phyloP scores from a whole-genome alignment of 2,797 vertebrate species.

The Sebastes vulpes region DNA sequence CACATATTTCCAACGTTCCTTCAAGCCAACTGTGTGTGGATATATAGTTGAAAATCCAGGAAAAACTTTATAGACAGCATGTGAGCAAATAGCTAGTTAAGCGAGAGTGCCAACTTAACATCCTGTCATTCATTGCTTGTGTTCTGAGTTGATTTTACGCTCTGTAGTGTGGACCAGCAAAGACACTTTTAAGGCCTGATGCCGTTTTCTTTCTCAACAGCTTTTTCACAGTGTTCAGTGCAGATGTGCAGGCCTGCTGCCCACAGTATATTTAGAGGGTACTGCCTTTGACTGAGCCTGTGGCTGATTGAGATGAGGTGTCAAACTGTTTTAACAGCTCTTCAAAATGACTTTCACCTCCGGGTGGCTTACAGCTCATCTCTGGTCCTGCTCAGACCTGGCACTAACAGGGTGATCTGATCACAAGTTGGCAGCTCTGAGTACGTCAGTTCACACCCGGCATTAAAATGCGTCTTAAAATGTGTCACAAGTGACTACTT shows the following conservation, averaged over 20 bases:
- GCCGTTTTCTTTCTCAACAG: neutral
- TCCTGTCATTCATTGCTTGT: neutral
- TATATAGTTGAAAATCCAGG: neutral
- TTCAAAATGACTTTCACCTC: neutral
- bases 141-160: neutral
- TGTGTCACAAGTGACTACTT: too few species aligned
- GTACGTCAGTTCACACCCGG: too few species aligned
- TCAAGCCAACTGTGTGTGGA: neutral
- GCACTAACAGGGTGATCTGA: too few species aligned
- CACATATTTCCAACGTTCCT: neutral
- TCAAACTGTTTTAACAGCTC: slow-evolving; percentile 59
- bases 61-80: too few species aligned
- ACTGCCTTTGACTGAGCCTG: neutral
- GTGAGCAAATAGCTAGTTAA: neutral
- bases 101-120: neutral
- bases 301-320: slow-evolving; percentile 16
- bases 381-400: neutral
- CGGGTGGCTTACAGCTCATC: neutral
- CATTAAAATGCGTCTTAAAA: too few species aligned
- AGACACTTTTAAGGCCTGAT: neutral
- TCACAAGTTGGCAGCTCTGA: too few species aligned
- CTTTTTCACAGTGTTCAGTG: neutral
- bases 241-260: neutral
- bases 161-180: neutral
- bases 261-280: neutral